These are phyloP conservation scores for Clamator glandarius DNA, from an alignment of 2,797 vertebrate genomes.

Conservation along the genomic window DNA sequence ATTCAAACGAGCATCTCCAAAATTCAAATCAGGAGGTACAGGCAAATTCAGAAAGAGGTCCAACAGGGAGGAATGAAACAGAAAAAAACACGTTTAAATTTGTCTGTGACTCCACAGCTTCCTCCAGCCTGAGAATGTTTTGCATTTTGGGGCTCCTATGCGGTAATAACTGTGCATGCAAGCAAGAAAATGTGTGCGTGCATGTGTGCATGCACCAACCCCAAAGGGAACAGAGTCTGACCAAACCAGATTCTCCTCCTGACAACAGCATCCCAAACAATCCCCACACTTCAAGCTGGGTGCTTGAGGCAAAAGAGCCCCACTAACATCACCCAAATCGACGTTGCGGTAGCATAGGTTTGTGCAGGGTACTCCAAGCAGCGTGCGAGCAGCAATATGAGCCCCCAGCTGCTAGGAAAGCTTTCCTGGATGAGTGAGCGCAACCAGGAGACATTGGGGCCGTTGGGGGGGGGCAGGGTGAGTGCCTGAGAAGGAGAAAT, in stretches of 20 bases:
- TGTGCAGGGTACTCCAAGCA: fast-evolving
- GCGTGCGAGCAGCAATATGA: fast-evolving
- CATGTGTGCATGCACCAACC: fast-evolving
- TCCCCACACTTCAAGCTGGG: fast-evolving
- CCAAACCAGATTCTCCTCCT: neutral
- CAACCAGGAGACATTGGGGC: fast-evolving
- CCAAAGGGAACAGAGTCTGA: neutral
- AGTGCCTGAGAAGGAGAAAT: neutral
- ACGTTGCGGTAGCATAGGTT: fast-evolving
- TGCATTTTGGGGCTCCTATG: too few species aligned
- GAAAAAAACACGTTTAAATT: neutral
- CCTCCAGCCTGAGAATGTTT: neutral
- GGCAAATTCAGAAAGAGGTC: neutral
- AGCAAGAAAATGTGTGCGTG: fast-evolving
- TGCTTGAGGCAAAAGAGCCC: neutral
- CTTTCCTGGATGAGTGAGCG: fast-evolving
- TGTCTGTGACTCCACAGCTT: neutral
- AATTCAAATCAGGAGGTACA: neutral
- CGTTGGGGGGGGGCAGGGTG: neutral
- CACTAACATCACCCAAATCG: neutral
- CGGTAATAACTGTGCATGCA: fast-evolving
- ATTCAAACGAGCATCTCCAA: fast-evolving
- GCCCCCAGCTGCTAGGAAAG: neutral
- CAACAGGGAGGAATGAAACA: fast-evolving
- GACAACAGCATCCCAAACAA: neutral